phyloP scores from a whole-genome alignment of 2,113 vertebrate genomes.

The Dinomys branickii region DNA sequence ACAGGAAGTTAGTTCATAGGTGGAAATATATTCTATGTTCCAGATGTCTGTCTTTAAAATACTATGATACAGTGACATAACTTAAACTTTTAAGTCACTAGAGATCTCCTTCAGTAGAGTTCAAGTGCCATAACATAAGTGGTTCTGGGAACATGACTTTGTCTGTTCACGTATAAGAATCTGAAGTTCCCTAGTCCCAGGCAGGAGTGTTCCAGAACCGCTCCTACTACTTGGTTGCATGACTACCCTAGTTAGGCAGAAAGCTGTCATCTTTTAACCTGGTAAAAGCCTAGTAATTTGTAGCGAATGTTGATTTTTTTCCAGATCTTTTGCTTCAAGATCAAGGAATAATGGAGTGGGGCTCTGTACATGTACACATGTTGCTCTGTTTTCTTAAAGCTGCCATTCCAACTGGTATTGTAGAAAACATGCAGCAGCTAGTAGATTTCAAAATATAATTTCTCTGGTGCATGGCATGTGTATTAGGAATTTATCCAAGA shows the following conservation, averaged over 20 bases:
- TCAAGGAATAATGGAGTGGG: too few species aligned
- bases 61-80: not conserved
- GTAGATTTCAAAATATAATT: not conserved
- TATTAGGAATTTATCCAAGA: constrained; percentile 19
- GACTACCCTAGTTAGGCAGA: not conserved
- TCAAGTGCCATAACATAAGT: not conserved
- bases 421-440: not conserved
- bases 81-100: not conserved
- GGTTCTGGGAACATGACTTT: not conserved
- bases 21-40: not conserved
- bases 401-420: not conserved
- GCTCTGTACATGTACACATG: not conserved
- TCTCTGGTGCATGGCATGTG: not conserved
- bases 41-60: constrained; percentile 14
- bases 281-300: not conserved
- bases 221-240: not conserved
- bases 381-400: not conserved
- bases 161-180: not conserved
- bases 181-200: not conserved
- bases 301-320: not conserved
- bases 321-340: not conserved
- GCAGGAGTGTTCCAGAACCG: not conserved
- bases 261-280: not conserved
- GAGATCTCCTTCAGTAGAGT: not conserved
- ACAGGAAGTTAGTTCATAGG: not conserved